Evolutionary conservation across 2,113 vertebrate species (phyloP), one percentile per base, ranked within the genome.

Genomic region (Prionailurus viverrinus): DNA sequence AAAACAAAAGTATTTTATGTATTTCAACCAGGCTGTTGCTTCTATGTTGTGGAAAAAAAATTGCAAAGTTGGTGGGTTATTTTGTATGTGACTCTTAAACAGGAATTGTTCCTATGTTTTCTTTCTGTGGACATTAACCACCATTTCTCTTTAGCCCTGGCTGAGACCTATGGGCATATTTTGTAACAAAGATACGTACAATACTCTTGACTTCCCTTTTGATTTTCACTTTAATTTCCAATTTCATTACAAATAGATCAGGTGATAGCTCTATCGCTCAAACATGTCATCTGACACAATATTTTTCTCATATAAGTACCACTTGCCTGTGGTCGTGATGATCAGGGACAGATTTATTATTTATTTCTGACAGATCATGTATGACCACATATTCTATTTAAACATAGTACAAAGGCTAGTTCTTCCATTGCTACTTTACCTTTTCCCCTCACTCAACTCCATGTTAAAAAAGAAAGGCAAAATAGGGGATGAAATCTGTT

Each of bases 311-410:
- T 39, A 15, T 82, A 18, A 78, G 41, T 63, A 66, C 27, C 5
- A 36, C 65, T 90, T 82, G 39, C 41, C 25, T 71, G 14, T 94
- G 79, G n/a, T 23, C n/a, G 18, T 55, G 27, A 2, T 80, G 27
- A 87, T 78, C 16, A 74, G 41, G 36, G 5, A 4, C 36, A 94
- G 14, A 86, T 68, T 29, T 84, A 13, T 93, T 91, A 65, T 79
- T 89, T 96, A 51, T 93, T 96, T 91, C 11, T 89, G 94, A 80
- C 25, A 91, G 23, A 82, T 45, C 7, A 65, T 81, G 15, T 78
- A 45, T 79, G 33, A 61, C 18, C 80, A 1, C 3, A 18, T 36
- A 51, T 80, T 88, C 21, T 92, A 63, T 69, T 90, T 89, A 73
- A 90, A 85, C 29, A 69, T 13, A 91, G 3, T 16, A 55, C 3